These are phyloP conservation scores for Cerastis rubricosa DNA, from an alignment of 2,888 invertebrate genomes.

Conservation along the genomic window DNA sequence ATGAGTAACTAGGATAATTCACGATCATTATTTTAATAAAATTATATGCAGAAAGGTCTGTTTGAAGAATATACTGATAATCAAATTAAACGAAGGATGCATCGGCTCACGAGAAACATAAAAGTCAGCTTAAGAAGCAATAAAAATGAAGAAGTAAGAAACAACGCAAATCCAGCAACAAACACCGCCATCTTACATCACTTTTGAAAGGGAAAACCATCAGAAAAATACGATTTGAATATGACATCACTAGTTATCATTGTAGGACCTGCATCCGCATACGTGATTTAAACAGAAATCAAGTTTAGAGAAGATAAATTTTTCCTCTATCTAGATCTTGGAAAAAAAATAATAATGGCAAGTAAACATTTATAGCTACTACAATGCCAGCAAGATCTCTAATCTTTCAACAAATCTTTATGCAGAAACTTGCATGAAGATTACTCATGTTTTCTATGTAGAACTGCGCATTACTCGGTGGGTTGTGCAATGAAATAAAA, in stretches of 20 bases:
- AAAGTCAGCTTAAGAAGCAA: conserved; percentile 48
- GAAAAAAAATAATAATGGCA: too few species aligned
- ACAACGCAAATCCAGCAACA: conserved; percentile 40
- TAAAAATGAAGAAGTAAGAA: conserved; percentile 39
- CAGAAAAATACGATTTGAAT: conserved; percentile 41
- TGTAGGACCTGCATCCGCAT: conserved; percentile 36
- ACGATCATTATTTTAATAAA: conserved; percentile 8
- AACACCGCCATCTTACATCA: conserved; percentile 45
- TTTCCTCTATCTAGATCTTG: conserved; percentile 5
- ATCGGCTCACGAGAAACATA: conserved; percentile 35
- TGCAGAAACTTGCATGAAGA: conserved; percentile 31
- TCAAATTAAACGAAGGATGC: conserved; percentile 43
- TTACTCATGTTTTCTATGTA: conserved; percentile 54
- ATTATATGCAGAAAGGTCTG: conserved; percentile 7
- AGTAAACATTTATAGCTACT: conserved; percentile 20
- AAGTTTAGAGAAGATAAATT: conserved; percentile 16
- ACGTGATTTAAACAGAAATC: conserved; percentile 40
- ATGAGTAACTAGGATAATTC: conserved; percentile 23
- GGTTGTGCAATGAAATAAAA: conserved; percentile 65
- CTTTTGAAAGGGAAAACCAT: conserved; percentile 31
- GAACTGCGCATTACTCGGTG: conserved; percentile 60
- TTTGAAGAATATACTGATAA: conserved; percentile 17
- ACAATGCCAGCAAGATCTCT: conserved; percentile 7
- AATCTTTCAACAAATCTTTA: conserved; percentile 36
- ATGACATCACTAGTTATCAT: conserved; percentile 54